Conservation (phyloP, 1,140 invertebrate species). For the Scaptomyza hsui region DNA sequence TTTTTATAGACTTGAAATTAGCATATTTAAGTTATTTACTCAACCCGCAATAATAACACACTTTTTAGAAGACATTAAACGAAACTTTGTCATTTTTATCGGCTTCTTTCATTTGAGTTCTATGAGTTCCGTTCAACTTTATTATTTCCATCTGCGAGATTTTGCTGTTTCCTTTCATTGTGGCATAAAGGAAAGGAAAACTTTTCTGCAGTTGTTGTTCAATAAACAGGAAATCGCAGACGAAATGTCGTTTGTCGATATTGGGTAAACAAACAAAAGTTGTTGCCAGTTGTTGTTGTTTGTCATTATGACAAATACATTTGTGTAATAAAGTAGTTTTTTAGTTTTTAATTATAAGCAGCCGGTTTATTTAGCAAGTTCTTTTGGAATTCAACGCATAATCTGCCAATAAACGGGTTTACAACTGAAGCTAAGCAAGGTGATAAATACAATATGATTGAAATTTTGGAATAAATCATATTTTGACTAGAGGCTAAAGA, state of each 20-base stretch:
- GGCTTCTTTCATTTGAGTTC: constrained; percentile 35
- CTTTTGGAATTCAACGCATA: constrained; percentile 34
- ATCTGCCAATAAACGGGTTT: constrained; percentile 41
- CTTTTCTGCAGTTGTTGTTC: constrained; percentile 45
- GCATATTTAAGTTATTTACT: constrained; percentile 44
- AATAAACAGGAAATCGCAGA: constrained; percentile 75
- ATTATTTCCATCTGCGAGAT: neutral
- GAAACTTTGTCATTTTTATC: constrained; percentile 48
- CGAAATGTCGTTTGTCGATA: constrained; percentile 46
- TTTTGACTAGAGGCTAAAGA: neutral
- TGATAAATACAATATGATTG: constrained; percentile 16
- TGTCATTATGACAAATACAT: constrained; percentile 55
- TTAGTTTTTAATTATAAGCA: constrained; percentile 25
- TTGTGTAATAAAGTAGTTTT: constrained; percentile 54
- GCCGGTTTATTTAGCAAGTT: constrained; percentile 54
- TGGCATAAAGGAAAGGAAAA: constrained; percentile 35
- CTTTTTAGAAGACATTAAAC: constrained; percentile 27
- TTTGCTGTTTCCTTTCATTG: constrained; percentile 7
- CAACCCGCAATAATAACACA: neutral
- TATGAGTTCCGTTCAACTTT: constrained; percentile 32
- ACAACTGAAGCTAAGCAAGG: constrained; percentile 32
- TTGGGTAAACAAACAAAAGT: constrained; percentile 54
- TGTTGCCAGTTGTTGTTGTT: constrained; percentile 11
- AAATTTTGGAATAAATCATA: constrained; percentile 17
- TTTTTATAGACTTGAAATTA: constrained; percentile 46